phyloP scores from a whole-genome alignment of 2,113 vertebrate species.

The Ictalurus punctatus region DNA sequence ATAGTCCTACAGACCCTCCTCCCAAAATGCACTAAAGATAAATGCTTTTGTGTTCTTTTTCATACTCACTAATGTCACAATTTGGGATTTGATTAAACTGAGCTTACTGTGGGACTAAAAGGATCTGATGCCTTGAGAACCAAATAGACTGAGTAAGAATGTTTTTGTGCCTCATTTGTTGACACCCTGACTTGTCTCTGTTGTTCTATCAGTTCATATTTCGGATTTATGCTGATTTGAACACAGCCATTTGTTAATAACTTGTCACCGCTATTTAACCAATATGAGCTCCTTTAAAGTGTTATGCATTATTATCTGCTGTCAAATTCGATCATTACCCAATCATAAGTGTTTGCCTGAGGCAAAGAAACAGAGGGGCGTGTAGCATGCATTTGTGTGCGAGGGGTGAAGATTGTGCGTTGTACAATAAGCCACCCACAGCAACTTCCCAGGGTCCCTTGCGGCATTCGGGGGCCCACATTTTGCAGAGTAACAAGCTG shows the following conservation, averaged over 20 bases:
- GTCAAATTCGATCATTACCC: conserved; percentile 26
- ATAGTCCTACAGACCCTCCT: neutral
- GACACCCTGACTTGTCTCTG: neutral
- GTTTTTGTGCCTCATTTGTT: neutral
- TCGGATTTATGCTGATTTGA: neutral
- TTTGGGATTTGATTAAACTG: neutral
- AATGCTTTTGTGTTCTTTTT: neutral
- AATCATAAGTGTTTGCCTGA: conserved; percentile 16
- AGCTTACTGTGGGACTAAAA: neutral
- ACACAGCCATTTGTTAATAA: conserved; percentile 27
- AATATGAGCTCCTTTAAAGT: conserved; percentile 23
- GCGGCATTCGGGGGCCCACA: conserved; percentile 49
- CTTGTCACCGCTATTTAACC: conserved; percentile 11
- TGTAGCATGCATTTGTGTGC: conserved; percentile 1
- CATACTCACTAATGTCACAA: neutral
- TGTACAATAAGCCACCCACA: conserved; percentile 44
- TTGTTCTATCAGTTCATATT: conserved; percentile 1
- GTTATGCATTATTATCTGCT: conserved; percentile 27
- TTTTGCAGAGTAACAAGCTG: conserved; percentile 63
- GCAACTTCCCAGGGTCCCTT: conserved; percentile 56
- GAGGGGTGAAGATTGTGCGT: conserved; percentile 35
- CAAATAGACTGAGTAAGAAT: neutral
- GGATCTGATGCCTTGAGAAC: neutral
- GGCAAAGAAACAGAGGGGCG: conserved; percentile 25
- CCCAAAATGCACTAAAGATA: neutral